Conservation (phyloP, 2,888 invertebrate species). For the Clanis bilineata region DNA sequence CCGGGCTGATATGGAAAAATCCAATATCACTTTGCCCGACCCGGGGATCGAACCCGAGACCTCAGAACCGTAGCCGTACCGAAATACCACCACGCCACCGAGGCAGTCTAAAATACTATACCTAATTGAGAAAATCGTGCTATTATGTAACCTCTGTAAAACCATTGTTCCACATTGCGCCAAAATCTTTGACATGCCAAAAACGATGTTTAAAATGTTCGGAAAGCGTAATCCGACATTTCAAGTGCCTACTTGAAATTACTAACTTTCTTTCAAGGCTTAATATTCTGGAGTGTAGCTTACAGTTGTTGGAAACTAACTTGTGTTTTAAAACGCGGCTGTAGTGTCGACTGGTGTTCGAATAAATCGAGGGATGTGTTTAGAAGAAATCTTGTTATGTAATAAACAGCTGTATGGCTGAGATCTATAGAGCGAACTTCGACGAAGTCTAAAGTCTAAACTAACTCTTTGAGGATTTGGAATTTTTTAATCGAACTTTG, state of each 20-base stretch:
- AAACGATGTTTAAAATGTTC: slow-evolving; percentile 1
- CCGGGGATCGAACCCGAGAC: too few species aligned
- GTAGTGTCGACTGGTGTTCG: background rate
- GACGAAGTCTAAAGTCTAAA: too few species aligned
- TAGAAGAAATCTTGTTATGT: background rate
- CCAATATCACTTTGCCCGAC: too few species aligned
- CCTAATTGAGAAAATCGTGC: too few species aligned
- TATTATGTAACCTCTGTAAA: background rate
- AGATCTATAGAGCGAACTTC: too few species aligned
- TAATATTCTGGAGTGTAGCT: slow-evolving; percentile 10
- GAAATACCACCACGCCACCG: too few species aligned
- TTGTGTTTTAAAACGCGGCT: background rate
- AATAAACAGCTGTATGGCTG: background rate
- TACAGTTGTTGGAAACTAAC: background rate
- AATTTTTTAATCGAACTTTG: too few species aligned
- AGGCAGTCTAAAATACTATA: too few species aligned
- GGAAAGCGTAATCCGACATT: background rate
- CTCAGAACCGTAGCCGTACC: too few species aligned
- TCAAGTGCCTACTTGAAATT: background rate
- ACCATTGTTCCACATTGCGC: background rate
- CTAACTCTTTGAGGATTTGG: too few species aligned
- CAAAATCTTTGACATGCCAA: background rate
- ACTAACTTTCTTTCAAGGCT: slow-evolving; percentile 4
- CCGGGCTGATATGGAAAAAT: too few species aligned
- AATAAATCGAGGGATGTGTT: background rate